Conservation (phyloP, 1,140 invertebrate species). For the Carposina sasakii region DNA sequence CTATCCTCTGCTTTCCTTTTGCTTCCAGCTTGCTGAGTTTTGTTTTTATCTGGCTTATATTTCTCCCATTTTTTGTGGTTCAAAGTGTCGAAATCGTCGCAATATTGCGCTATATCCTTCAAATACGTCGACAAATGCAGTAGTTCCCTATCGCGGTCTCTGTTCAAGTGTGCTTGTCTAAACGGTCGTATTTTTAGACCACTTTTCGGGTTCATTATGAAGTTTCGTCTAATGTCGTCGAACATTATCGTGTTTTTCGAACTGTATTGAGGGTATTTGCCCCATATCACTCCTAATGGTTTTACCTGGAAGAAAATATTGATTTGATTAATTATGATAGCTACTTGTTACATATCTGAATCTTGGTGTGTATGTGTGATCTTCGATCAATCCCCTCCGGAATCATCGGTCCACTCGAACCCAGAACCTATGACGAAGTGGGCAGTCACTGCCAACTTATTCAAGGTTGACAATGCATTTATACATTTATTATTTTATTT, state of each 20-base stretch:
- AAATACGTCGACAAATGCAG: constrained; percentile 89
- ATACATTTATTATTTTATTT: no score
- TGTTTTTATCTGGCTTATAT: constrained; percentile 75
- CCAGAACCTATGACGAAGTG: no score
- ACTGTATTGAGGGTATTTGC: constrained; percentile 91
- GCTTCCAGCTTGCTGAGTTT: constrained; percentile 54
- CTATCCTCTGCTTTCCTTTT: constrained; percentile 68
- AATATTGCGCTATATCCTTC: constrained; percentile 84
- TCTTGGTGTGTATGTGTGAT: no score
- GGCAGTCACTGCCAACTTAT: no score
- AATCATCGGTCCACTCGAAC: no score
- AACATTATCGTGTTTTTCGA: constrained; percentile 98
- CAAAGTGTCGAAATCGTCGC: constrained; percentile 86
- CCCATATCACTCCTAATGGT: constrained; percentile 97
- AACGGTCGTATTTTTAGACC: constrained; percentile 94
- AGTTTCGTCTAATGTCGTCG: constrained; percentile 97
- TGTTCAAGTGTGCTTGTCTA: constrained; percentile 90
- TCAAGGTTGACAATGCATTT: no score
- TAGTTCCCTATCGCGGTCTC: constrained; percentile 88
- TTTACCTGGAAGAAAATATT: constrained; percentile 94
- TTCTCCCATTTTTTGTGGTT: constrained; percentile 96
- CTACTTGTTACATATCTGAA: no score
- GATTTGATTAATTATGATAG: no score
- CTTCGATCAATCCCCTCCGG: no score
- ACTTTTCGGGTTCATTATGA: constrained; percentile 97